Conservation (phyloP, 1,140 invertebrate genomes). For the roundworm (Caenorhabditis elegans) region WBcel235 BX284603.4:6781501-6782000, state of each 20-base stretch:
- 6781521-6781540: slow-evolving; percentile 42
- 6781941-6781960: slow-evolving; percentile 30
- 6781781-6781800: slow-evolving; percentile 20
- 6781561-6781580: slow-evolving; percentile 20
- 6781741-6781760: slow-evolving; percentile 40
- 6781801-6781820: background rate
- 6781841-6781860: slow-evolving; percentile 21
- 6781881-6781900: slow-evolving; percentile 42
- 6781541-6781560: slow-evolving; percentile 17
- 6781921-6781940: slow-evolving; percentile 35
- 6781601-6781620: slow-evolving; percentile 31
- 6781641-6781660: slow-evolving; percentile 20
- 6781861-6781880: slow-evolving; percentile 22
- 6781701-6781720: slow-evolving; percentile 37
- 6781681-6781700: slow-evolving; percentile 23
- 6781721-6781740: background rate
- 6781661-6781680: slow-evolving; percentile 25
- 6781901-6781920: background rate
- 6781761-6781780: slow-evolving; percentile 34
- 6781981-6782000: slow-evolving; percentile 11
- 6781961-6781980: slow-evolving; percentile 46
- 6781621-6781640: slow-evolving; percentile 29
- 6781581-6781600: slow-evolving; percentile 24
- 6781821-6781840: slow-evolving; percentile 32
- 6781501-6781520: slow-evolving; percentile 23